Evolutionary conservation across 1,140 invertebrate species (phyloP), one percentile per base, ranked within the genome.

Genomic region (Macrotrachela quadricornifera): DNA sequence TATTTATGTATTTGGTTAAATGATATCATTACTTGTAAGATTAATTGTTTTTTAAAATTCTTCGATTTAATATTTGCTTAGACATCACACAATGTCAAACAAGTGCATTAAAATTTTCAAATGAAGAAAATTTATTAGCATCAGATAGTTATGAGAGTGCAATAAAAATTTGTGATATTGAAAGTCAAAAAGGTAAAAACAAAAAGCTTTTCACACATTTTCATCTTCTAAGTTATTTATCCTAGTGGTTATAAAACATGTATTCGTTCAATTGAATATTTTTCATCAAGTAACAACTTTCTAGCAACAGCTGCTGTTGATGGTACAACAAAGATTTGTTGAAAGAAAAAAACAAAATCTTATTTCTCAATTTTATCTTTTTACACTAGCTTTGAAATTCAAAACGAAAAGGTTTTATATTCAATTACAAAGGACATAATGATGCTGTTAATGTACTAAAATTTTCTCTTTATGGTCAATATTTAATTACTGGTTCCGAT

Each of bases 391-490:
- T 81, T 49, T 82, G 80, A 80, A 80, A 82, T 68, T 76, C 77
- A 45, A 64, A 78, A 56, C 74, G 77, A 57, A 81, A 81, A 65
- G 83, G 83, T 6, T 92, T 85, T 67, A 88, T 95, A 51, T 71
- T 66, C 57, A 73, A 70, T 56, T 73, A 73, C 59, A 71, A 70
- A 63, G 86, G 86, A 46, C 91, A 95, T 67, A 77, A 75, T 49
- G 76, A 81, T 55, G 74, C 75, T 42, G 84, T 96, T 0, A 92
- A 91, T 63, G 83, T 82, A 65, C 71, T 95, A 10, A 84, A 87
- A 69, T 95, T 94, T 63, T 91, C 85, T 67, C 91, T 90, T 15
- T 88, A 96, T 76, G 90, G 88, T 8, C 80, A 86, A 60, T 95
- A 90, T 90, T 83, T 95, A 54, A 88, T 86, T 9, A 91, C 87